These are phyloP conservation scores for Ormyrus rosae DNA, from an alignment of 2,888 invertebrate genomes.

Conservation along the genomic window DNA sequence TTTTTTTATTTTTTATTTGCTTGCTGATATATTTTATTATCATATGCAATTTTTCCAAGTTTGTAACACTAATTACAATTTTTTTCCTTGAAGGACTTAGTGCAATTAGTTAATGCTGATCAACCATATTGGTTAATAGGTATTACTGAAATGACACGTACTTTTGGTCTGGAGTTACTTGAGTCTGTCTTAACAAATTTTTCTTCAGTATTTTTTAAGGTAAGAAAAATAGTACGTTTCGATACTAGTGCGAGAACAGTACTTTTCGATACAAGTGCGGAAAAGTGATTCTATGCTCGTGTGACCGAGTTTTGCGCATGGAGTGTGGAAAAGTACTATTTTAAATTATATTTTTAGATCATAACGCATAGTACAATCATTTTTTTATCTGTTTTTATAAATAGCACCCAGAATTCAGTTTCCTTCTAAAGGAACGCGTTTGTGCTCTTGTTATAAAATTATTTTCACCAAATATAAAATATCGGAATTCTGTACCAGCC, in stretches of 20 bases:
- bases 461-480: constrained; percentile 99
- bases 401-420: constrained; percentile 95
- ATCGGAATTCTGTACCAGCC: constrained; percentile 81
- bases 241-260: no score
- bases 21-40: no score
- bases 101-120: constrained; percentile 97
- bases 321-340: neutral
- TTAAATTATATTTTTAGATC: neutral
- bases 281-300: no score
- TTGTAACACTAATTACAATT: constrained; percentile 33
- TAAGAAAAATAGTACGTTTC: constrained; percentile 67
- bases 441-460: constrained; percentile 98
- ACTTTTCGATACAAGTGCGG: no score
- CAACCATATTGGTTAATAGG: constrained; percentile 96
- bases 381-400: constrained; percentile 65
- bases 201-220: constrained; percentile 90
- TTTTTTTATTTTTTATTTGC: no score
- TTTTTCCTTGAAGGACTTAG: constrained; percentile 85
- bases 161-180: constrained; percentile 95
- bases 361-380: constrained; percentile 10
- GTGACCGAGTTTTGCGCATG: no score
- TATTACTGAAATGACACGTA: constrained; percentile 97
- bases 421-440: constrained; percentile 95
- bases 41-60: neutral
- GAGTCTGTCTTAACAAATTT: constrained; percentile 95